Base-by-base conservation (phyloP, 2,113 vertebrate genomes). In the Sisor rabdophorus region DNA sequence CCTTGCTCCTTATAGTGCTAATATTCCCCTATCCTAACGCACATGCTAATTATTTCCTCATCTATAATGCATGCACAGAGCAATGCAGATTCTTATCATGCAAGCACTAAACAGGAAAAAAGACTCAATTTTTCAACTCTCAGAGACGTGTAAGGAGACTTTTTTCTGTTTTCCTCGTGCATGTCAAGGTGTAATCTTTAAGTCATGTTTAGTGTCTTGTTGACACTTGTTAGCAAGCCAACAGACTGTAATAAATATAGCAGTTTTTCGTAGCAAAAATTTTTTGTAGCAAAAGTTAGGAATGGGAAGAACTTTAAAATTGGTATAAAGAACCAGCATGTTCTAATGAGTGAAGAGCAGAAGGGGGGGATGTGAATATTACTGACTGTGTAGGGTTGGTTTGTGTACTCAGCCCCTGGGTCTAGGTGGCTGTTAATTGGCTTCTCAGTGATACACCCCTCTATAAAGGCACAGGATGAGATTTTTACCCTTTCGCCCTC, bases 51-150 rank as follows among this genome's bases (percentile, higher is more conserved):
- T 82, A 83, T 78, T 64, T 1, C 24, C 76, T 81, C 80, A 81
- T 86, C 80, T 79, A 80, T 86, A 83, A 86, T 86, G 83, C 79
- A 84, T 86, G 63, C 19, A 22, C 73, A 44, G 75, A 55, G 71
- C 79, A 53, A 52, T 78, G 53, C 60, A 36, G 74, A 73, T 73
- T 55, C 55, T 75, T 75, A 63, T 77, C 71, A 78, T 28, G n/a
- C 72, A 13, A 30, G 71, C 69, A 22, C 54, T 44, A 32, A 79
- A 72, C 71, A 76, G 69, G 59, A 65, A 61, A 54, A 56, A 30
- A 69, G 30, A 67, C 26, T 19, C 11, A 11, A 16, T 36, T 80
- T 75, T 65, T 15, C 26, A 71, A 68, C 32, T 60, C 75, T 73
- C 48, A 55, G 53, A 56, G 50, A 30, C 59, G 32, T 64, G 36